These are phyloP conservation scores for Hypselothyrea guttata DNA, from an alignment of 2,888 invertebrate species.

Conservation along the genomic window DNA sequence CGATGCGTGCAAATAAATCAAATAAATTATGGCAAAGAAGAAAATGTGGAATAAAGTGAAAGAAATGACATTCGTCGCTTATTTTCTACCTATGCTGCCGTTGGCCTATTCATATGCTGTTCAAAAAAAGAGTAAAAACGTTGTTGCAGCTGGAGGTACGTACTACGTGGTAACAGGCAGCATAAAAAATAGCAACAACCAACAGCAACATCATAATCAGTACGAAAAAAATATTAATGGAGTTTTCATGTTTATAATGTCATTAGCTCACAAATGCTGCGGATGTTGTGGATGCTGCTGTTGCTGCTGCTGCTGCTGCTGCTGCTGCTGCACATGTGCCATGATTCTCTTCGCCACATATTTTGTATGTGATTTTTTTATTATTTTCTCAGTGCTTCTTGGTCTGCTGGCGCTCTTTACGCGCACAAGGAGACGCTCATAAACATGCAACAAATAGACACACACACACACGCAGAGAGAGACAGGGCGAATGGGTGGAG, in stretches of 20 bases:
- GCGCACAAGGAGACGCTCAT: slow-evolving; percentile 64
- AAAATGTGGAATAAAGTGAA: slow-evolving; percentile 55
- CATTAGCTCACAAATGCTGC: slow-evolving; percentile 79
- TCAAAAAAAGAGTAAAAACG: slow-evolving; percentile 55
- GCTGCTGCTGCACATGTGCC: slow-evolving; percentile 66
- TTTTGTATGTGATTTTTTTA: slow-evolving; percentile 66
- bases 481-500: slow-evolving; percentile 22
- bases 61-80: slow-evolving; percentile 53
- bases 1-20: slow-evolving; percentile 74
- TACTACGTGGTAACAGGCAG: slow-evolving; percentile 41
- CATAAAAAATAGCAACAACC: slow-evolving; percentile 57
- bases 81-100: slow-evolving; percentile 16
- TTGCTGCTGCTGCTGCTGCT: slow-evolving; percentile 23
- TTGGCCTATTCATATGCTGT: slow-evolving; percentile 61
- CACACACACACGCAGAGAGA: slow-evolving; percentile 25
- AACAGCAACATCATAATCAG: slow-evolving; percentile 69
- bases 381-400: slow-evolving; percentile 12
- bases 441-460: slow-evolving; percentile 61
- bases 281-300: slow-evolving; percentile 57
- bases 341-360: slow-evolving; percentile 69
- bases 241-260: slow-evolving; percentile 80
- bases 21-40: slow-evolving; percentile 65
- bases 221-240: slow-evolving; percentile 74
- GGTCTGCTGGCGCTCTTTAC: slow-evolving; percentile 47
- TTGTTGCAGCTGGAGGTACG: slow-evolving; percentile 26